A percentile compares a stretch with the other conserved stretches of the same genome.
phyloP scores from a whole-genome alignment of 2,797 vertebrate genomes.

The Microctenopoma steveboyesi region DNA sequence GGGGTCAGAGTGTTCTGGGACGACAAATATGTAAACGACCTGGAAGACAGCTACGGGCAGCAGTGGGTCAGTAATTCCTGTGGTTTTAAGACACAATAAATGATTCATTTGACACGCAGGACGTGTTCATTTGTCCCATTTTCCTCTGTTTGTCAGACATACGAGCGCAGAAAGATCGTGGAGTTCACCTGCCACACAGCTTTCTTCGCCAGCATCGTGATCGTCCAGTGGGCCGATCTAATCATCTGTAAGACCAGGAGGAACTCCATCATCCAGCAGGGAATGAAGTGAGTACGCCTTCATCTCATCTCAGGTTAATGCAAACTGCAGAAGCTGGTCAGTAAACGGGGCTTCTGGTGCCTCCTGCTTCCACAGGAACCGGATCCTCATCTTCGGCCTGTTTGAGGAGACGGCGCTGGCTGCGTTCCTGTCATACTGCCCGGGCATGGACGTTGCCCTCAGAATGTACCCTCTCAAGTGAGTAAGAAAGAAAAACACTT shows the following conservation, averaged over 20 bases:
- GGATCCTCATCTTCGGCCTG: conserved; percentile 97
- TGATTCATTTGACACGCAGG: background rate
- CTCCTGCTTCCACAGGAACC: conserved; percentile 86
- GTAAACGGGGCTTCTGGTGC: background rate
- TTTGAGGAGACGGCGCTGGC: conserved; percentile 96
- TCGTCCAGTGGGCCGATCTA: conserved; percentile 97
- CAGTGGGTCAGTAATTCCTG: conserved; percentile 89
- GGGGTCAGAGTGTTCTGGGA: conserved; percentile 91
- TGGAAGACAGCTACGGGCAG: conserved; percentile 98
- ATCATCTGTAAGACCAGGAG: conserved; percentile 98
- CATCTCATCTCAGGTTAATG: background rate
- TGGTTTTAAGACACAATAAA: background rate
- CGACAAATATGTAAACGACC: conserved; percentile 88
- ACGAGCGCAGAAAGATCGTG: conserved; percentile 93
- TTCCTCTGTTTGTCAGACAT: conserved; percentile 83
- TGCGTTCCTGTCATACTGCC: conserved; percentile 96
- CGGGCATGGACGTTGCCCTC: conserved; percentile 93
- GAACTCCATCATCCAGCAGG: conserved; percentile 96
- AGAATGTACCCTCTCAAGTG: conserved; percentile 98
- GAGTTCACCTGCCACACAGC: conserved; percentile 97
- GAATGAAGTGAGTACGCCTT: conserved; percentile 90
- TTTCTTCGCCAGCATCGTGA: conserved; percentile 96
- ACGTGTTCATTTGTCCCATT: background rate
- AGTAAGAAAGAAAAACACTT: conserved; percentile 59
- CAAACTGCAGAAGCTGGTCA: background rate